Base-by-base conservation (phyloP, 2,888 invertebrate genomes). In the Orthosia gothica region DNA sequence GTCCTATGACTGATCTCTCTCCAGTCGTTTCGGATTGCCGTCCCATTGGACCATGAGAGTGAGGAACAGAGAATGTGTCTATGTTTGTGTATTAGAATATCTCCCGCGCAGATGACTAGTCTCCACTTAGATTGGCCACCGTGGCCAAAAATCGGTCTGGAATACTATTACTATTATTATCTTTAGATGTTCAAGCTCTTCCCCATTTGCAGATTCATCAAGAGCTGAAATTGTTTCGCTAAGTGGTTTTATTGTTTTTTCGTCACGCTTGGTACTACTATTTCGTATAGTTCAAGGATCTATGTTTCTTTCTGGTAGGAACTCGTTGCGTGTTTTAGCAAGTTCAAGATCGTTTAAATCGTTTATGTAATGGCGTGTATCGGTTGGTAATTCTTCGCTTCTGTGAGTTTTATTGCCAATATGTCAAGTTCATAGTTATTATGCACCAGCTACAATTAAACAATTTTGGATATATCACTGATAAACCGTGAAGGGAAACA, bases 241-340 rank as follows among this genome's bases (percentile, higher is more conserved):
- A 77, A 77, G 61, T 81, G 61, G 40, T 75, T 76, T 55, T 52
- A 61, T 61, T 76, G 73, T 63, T 72, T 58, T 58, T 52, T 63
- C 15, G 50, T 58, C 63, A 79, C 15, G 62, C 32, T 40, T 13
- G 2, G 3, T 47, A 4, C 5, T 9, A n/a, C 15, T 61, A 47
- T 52, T 50, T 32, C 13, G 68, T 67, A 47, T 7, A 76, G 59
- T 65, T 77, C 65, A 74, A 74, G 65, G 81, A 47, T n/a, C 0
- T 2, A 11, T 49, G 15, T 18, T 40, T 18, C 9, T 12, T 71
- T 58, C 12, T 50, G 2, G 1, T 26, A 18, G 47, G 9, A 64
- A 59, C 7, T 45, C 0, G 9, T 80, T n/a, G 61, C 49, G 40
- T 70, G 62, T 45, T 57, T 70, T 52, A n/a, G 7, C 61, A 78